phyloP scores from a whole-genome alignment of 2,888 invertebrate species.

The Catotricha subobsoleta region DNA sequence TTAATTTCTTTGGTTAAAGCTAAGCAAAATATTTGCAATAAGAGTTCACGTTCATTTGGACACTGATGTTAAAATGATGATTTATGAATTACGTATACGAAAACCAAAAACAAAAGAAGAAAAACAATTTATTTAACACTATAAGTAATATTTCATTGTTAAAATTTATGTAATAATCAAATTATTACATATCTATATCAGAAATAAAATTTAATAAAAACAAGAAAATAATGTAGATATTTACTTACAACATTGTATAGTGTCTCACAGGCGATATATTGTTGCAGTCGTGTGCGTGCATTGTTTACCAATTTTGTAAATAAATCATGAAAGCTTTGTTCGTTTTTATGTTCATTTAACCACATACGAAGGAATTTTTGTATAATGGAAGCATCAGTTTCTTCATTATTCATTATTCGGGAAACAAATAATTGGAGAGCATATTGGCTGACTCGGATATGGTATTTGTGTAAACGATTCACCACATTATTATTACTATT shows the following conservation, averaged over 20 bases:
- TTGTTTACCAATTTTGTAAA: neutral
- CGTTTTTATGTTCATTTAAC: neutral
- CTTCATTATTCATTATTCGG: neutral
- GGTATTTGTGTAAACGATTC: neutral
- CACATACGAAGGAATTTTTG: neutral
- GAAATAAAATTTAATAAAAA: too few species aligned
- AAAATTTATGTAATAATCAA: neutral
- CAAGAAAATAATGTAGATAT: too few species aligned
- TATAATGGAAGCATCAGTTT: neutral
- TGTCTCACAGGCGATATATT: neutral
- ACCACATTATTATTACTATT: too few species aligned
- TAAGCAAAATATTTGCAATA: neutral
- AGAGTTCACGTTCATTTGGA: neutral
- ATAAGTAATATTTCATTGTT: neutral
- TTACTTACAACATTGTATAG: neutral
- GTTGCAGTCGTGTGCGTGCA: neutral
- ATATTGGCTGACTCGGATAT: neutral
- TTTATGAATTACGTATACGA: too few species aligned
- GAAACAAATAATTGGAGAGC: slow-evolving; percentile 1
- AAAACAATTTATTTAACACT: neutral
- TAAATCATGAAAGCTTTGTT: neutral
- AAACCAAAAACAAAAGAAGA: too few species aligned
- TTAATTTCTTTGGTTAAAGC: slow-evolving; percentile 2
- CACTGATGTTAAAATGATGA: too few species aligned
- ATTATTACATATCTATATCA: too few species aligned